A percentile compares a stretch with the other conserved stretches of the same genome.
These are phyloP conservation scores for Phaetusa simplex DNA, from an alignment of 2,113 vertebrate species.

Conservation along the genomic window DNA sequence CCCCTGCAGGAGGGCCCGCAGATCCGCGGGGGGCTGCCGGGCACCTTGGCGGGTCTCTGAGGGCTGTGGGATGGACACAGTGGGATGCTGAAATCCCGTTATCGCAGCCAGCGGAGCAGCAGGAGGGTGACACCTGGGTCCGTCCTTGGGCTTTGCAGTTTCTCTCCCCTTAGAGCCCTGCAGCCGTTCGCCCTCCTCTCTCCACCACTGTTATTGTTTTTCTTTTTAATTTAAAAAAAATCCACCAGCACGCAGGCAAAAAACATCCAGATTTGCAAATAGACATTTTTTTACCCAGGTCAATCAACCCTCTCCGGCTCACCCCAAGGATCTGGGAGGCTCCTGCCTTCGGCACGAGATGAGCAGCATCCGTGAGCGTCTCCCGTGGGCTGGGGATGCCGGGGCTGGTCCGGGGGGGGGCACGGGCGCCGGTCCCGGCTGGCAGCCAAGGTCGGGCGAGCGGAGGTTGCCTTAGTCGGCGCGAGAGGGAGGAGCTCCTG, in stretches of 20 bases:
- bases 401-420: neutral
- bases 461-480: neutral
- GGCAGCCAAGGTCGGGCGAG: neutral
- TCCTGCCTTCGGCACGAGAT: neutral
- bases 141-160: accelerated
- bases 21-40: accelerated
- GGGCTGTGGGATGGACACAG: neutral
- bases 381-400: neutral
- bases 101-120: neutral
- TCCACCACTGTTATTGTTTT: neutral
- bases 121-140: accelerated
- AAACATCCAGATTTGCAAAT: neutral
- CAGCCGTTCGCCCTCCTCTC: neutral
- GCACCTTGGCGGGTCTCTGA: accelerated
- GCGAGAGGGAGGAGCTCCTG: neutral
- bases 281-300: neutral
- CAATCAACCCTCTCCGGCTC: accelerated
- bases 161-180: neutral
- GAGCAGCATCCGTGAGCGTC: neutral
- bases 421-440: neutral
- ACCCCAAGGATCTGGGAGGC: neutral
- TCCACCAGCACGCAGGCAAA: neutral
- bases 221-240: neutral
- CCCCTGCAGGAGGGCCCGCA: neutral
- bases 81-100: neutral